Percentiles rank a stretch among this genome's conserved stretches.
These are phyloP conservation scores for Pseudotriccus pelzelni DNA, from an alignment of 2,797 vertebrate species.

Conservation along the genomic window DNA sequence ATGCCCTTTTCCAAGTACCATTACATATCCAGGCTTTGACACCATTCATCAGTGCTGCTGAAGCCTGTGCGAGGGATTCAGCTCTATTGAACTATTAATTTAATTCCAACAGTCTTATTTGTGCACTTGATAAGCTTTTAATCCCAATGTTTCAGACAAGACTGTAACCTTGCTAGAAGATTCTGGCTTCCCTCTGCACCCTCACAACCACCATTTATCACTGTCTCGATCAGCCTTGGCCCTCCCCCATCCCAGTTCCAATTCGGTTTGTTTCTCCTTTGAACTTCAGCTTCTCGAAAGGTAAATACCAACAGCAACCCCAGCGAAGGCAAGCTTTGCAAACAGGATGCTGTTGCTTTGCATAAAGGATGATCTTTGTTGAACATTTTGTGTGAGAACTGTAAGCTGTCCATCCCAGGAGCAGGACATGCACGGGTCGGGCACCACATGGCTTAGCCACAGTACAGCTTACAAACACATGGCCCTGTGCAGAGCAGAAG, in stretches of 20 bases:
- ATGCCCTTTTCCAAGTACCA: background rate
- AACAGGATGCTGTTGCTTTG: background rate
- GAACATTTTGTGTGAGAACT: background rate
- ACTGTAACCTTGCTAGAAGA: background rate
- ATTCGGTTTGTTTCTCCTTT: conserved; percentile 36
- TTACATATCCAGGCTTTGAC: background rate
- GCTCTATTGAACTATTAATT: background rate
- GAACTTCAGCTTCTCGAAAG: conserved; percentile 6
- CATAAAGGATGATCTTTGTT: background rate
- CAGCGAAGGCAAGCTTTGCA: background rate
- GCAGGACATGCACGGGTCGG: rapidly evolving
- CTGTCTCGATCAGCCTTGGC: background rate
- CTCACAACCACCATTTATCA: background rate
- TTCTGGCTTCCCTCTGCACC: background rate
- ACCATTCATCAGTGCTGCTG: background rate
- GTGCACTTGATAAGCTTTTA: background rate
- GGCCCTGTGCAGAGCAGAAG: rapidly evolving
- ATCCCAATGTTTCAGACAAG: background rate
- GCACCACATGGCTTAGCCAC: background rate
- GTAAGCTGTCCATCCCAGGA: background rate
- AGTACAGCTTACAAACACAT: rapidly evolving
- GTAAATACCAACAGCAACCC: conserved; percentile 16
- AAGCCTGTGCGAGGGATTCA: background rate
- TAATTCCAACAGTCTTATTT: background rate
- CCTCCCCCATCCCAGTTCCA: background rate